Base-by-base conservation (phyloP, 1,140 invertebrate genomes). In the Hydropsyche tenuis region DNA sequence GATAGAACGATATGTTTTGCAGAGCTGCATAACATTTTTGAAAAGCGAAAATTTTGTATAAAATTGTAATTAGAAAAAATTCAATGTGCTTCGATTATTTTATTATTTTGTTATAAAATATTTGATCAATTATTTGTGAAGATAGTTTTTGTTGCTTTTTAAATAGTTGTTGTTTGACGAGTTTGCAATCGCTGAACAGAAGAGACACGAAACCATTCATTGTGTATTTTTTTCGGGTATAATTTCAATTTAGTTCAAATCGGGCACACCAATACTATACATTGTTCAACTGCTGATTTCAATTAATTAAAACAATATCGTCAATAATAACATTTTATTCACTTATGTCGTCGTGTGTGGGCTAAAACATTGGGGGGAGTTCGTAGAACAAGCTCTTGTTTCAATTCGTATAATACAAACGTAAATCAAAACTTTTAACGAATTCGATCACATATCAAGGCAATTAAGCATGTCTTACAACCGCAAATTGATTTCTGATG, bases 381-480 rank as follows among this genome's bases (percentile, higher is more conserved):
- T 27, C 9, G 22, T 25, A 60, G 23, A 60, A 60, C 22, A 11
- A 60, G 18, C 12, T 25, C 22, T 12, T n/a, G n/a, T n/a, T n/a
- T n/a, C n/a, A n/a, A n/a, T n/a, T n/a, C 30, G 30, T 37, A 37
- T 37, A 37, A 37, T 37, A 37, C n/a, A 25, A 20, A 5, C 23
- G 56, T 60, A 23, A 60, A 60, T 60, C 56, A 25, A 60, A 60
- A 60, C 20, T 27, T 37, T 37, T 37, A 37, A 37, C 30, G 30
- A 37, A 37, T 37, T 37, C 30, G 9, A 37, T 37, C 56, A 9
- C 12, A 23, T 25, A 22, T 60, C 16, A 27, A 12, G 12, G 18
- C 23, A 60, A 60, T 60, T 60, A 27, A 60, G 22, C 14, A 75
- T 75, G 74, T 46, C 74, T 7, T 75, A 75, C 53, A 73, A 43